A percentile compares a stretch with the other conserved stretches of the same genome.
These are phyloP conservation scores for Copidosoma floridanum DNA, from an alignment of 1,140 invertebrate species.

Conservation along the genomic window DNA sequence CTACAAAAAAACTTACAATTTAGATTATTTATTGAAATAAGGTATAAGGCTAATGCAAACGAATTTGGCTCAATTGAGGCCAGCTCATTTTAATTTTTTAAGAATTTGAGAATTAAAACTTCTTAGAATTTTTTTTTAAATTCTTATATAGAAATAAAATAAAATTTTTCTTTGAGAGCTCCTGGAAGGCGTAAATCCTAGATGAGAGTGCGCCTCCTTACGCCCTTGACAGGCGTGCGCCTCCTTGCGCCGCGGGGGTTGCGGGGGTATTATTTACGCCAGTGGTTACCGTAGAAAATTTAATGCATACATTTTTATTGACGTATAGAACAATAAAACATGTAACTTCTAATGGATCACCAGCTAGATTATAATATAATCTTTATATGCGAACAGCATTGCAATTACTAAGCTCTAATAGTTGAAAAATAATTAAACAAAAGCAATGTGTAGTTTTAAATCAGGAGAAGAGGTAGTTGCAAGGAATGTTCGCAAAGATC, in stretches of 20 bases:
- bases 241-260: not conserved
- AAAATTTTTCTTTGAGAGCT: no score
- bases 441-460: not conserved
- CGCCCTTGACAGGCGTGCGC: no score
- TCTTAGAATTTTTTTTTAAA: not conserved
- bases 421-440: slow-evolving; percentile 8
- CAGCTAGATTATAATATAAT: slow-evolving; percentile 11
- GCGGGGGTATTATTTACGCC: no score
- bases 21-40: no score
- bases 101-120: not conserved
- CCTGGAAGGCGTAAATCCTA: no score
- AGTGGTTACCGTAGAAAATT: not conserved
- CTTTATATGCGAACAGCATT: slow-evolving; percentile 16
- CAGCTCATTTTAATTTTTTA: not conserved
- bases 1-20: no score
- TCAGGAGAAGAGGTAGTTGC: not conserved
- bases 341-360: slow-evolving; percentile 2
- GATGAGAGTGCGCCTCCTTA: not conserved
- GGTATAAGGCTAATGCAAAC: not conserved
- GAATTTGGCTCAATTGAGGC: not conserved
- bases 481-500: slow-evolving; percentile 10
- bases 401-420: slow-evolving; percentile 16
- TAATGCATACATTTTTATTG: slow-evolving; percentile 14
- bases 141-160: not conserved
- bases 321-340: slow-evolving; percentile 14